Conservation (phyloP, 2,888 invertebrate species). For the Lasioglossum zephyrum region DNA sequence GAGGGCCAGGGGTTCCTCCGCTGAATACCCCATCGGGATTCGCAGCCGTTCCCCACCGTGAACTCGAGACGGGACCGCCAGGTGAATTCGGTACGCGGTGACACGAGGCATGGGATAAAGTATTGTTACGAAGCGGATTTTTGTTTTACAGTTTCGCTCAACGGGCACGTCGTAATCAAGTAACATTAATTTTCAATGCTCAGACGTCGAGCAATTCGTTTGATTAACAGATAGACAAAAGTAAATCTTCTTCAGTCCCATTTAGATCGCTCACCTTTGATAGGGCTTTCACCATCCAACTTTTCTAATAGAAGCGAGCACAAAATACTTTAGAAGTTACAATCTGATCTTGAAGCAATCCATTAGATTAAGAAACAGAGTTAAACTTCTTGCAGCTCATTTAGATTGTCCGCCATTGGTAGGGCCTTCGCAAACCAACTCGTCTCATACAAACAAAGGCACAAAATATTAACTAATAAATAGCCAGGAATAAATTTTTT, state of each 20-base stretch:
- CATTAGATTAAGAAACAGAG: not conserved
- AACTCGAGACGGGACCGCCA: not conserved
- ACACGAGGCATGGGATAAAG: not conserved
- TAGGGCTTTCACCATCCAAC: not conserved
- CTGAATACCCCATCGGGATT: conserved; percentile 19
- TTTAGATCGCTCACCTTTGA: not conserved
- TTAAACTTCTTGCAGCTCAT: not conserved
- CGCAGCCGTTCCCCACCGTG: not conserved
- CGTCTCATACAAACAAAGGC: not conserved
- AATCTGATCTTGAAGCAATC: not conserved
- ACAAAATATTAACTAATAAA: not conserved
- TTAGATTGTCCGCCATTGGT: not conserved
- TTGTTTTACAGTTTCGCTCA: not conserved
- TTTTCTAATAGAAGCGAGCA: not conserved
- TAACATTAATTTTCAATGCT: not conserved
- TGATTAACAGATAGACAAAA: not conserved
- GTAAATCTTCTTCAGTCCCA: not conserved
- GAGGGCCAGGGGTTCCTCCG: not conserved
- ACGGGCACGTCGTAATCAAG: not conserved
- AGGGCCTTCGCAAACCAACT: not conserved
- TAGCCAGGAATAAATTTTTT: not conserved
- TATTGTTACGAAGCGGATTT: not conserved
- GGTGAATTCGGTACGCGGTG: not conserved
- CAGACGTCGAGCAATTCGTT: not conserved
- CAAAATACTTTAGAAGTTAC: not conserved